A percentile compares a stretch with the other conserved stretches of the same genome.
phyloP scores from a whole-genome alignment of 2,797 vertebrate genomes.

The Capromys pilorides region DNA sequence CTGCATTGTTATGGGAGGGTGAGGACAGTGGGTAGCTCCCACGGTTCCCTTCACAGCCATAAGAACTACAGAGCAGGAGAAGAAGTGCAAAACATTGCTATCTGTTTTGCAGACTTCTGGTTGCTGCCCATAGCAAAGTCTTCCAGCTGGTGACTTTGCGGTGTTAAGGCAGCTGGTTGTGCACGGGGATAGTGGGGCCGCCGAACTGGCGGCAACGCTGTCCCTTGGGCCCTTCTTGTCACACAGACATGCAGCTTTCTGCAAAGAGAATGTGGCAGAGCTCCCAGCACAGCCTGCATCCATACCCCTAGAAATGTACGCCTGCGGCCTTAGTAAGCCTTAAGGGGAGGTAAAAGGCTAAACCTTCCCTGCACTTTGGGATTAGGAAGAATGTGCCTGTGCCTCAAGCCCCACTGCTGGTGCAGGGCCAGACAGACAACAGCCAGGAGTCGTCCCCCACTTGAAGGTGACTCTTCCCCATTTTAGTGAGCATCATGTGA shows the following conservation, averaged over 20 bases:
- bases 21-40: not conserved
- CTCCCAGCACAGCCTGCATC: not conserved
- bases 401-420: not conserved
- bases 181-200: not conserved
- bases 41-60: conserved; percentile 35
- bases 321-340: not conserved
- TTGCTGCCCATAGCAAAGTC: conserved; percentile 17
- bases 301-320: not conserved
- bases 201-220: not conserved
- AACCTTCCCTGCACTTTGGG: not conserved
- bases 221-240: not conserved
- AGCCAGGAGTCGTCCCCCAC: not conserved
- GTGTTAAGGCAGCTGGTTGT: not conserved
- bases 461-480: not conserved
- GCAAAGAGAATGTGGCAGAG: not conserved
- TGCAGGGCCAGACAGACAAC: not conserved
- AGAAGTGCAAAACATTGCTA: conserved; percentile 17
- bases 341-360: not conserved
- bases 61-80: conserved; percentile 32
- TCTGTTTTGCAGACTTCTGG: conserved; percentile 68
- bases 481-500: not conserved
- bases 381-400: not conserved
- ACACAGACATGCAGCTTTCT: not conserved
- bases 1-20: conserved; percentile 37
- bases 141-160: not conserved